These are phyloP conservation scores for Diphyllodes magnificus DNA, from an alignment of 2,113 vertebrate species.

Conservation along the genomic window DNA sequence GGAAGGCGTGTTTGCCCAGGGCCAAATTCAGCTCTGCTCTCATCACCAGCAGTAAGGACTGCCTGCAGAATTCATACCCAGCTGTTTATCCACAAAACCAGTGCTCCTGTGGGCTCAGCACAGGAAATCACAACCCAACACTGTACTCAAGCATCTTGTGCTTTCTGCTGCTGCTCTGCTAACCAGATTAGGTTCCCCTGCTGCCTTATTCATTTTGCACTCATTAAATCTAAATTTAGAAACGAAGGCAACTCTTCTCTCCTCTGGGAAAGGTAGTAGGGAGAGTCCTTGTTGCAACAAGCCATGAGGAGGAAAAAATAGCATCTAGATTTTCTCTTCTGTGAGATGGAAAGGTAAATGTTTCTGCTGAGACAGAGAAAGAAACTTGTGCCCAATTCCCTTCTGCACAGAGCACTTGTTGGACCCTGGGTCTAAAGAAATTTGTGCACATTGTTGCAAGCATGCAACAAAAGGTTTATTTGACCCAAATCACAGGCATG, in stretches of 20 bases:
- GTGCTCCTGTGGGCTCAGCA: neutral
- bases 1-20: neutral
- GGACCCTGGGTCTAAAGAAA: neutral
- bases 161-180: constrained; percentile 11
- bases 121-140: neutral
- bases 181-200: constrained; percentile 27
- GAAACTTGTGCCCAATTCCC: neutral
- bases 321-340: neutral
- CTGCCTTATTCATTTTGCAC: constrained; percentile 23
- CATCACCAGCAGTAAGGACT: neutral
- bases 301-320: neutral
- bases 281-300: neutral
- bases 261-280: neutral
- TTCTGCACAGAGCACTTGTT: neutral
- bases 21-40: constrained; percentile 31
- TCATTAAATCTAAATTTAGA: constrained; percentile 57
- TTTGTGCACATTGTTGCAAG: neutral
- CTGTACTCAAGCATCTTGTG: neutral
- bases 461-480: neutral
- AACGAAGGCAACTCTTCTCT: neutral
- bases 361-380: neutral
- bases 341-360: neutral
- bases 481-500: neutral
- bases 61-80: neutral
- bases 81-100: neutral